These are phyloP conservation scores for Harpalus rufipes DNA, from an alignment of 2,888 invertebrate species.

Conservation along the genomic window DNA sequence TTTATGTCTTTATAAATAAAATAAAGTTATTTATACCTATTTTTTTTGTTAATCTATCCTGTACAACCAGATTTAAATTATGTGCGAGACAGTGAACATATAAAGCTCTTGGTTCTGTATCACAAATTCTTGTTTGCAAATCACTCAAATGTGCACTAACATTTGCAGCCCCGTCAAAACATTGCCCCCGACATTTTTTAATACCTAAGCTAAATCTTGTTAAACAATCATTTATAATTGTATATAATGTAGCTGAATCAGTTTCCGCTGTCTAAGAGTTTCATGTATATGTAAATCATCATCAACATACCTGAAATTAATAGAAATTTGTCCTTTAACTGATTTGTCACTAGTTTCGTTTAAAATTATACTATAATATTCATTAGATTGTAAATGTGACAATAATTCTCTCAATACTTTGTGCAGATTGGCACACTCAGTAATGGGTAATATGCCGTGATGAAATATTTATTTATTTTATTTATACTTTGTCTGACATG, in stretches of 20 bases:
- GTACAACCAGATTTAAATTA: not conserved
- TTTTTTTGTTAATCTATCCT: not conserved
- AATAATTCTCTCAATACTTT: not conserved
- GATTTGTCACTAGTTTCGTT: conserved; percentile 12
- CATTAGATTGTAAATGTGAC: conserved; percentile 27
- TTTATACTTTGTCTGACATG: not conserved
- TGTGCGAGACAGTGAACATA: conserved; percentile 21
- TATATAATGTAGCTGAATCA: not conserved
- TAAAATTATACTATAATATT: not conserved
- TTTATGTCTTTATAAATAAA: not conserved
- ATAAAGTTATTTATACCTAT: not conserved
- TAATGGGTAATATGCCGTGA: too few species aligned
- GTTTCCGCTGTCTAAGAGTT: not conserved
- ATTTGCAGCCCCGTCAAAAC: conserved; percentile 24
- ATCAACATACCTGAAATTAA: conserved; percentile 14
- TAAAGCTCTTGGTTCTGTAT: not conserved
- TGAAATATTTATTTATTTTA: too few species aligned
- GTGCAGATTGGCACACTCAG: too few species aligned
- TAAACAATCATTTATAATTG: not conserved
- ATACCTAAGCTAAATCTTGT: conserved; percentile 29
- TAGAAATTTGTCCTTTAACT: conserved; percentile 1
- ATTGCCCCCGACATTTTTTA: conserved; percentile 53
- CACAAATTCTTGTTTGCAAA: conserved; percentile 2
- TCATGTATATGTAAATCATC: conserved; percentile 21
- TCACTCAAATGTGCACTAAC: not conserved